Evolutionary conservation across 2,888 invertebrate genomes (phyloP), one percentile per base, ranked within the genome.

Genomic region (Eristalis tenax): DNA sequence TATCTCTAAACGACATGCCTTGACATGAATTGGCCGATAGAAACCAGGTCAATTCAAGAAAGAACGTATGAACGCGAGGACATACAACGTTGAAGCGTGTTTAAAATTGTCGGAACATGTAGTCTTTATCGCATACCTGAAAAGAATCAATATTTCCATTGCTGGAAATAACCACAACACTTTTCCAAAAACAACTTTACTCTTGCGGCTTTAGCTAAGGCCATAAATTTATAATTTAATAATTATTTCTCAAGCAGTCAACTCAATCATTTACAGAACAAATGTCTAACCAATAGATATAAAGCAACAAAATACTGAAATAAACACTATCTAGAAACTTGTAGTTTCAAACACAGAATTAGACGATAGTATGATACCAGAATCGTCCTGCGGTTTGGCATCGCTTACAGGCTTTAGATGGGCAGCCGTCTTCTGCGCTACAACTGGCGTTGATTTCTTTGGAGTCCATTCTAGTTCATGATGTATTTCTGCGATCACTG

Each of bases 391-490:
- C 40, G 65, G 79, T 11, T 81, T 38, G 13, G 70, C 59, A 35
- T 83, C 76, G 0, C 83, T 65, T 26, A 57, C 23, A 35, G 86
- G 87, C 18, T 8, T 50, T 18, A 18, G 18, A 1, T n/a, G 50
- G 18, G 18, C 18, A 18, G 50, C 2, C 18, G 0, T 18, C 18
- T 50, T 18, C 18, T 50, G 50, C 11, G 64, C 69, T 26, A 63
- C 50, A 15, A 59, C 22, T 2, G 75, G 71, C 13, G 76, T 22
- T 26, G 85, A n/a, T 59, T 64, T 82, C 6, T 38, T 76, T 5
- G 91, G 91, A 83, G 89, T 90, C 91, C 91, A 92, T 75, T 91
- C 77, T 0, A 90, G 79, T 6, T 90, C 82, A 75, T 90, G 91
- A 83, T 92, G 92, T 23, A 92, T 91, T 13, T 89, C 70, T 2